These are phyloP conservation scores for Isichthys henryi DNA, from an alignment of 2,113 vertebrate genomes.

Conservation along the genomic window DNA sequence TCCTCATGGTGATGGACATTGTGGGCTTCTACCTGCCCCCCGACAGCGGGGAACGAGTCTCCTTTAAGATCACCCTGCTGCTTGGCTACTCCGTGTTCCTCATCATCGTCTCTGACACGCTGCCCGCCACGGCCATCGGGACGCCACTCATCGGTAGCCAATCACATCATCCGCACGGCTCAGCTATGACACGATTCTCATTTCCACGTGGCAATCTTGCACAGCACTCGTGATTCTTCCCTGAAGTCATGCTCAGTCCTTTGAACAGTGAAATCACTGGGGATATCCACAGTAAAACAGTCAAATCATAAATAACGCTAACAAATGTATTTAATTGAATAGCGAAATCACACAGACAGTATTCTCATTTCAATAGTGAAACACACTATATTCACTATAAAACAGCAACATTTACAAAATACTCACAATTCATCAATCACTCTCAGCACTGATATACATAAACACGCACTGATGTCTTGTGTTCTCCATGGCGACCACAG, in stretches of 20 bases:
- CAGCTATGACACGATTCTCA: background rate
- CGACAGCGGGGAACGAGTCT: conserved; percentile 90
- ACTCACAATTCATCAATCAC: background rate
- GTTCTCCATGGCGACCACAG: conserved; percentile 45
- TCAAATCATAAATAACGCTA: background rate
- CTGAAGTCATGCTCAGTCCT: background rate
- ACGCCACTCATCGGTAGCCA: conserved; percentile 82
- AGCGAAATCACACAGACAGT: background rate
- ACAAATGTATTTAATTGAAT: background rate
- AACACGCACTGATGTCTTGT: background rate
- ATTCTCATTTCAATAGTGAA: background rate
- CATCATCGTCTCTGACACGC: conserved; percentile 90
- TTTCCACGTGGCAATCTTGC: background rate
- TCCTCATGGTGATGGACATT: conserved; percentile 93
- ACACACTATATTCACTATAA: background rate
- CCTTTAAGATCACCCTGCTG: conserved; percentile 95
- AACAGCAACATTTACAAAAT: background rate
- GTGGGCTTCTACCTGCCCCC: conserved; percentile 94
- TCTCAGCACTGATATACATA: background rate
- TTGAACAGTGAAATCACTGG: background rate
- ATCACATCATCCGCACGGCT: background rate
- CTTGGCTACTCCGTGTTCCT: conserved; percentile 97
- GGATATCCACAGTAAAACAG: background rate
- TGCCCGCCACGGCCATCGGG: conserved; percentile 87
- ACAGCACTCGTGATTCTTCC: background rate